Evolutionary conservation across 2,113 vertebrate species (phyloP).

Genomic region (Mohoua ochrocephala): DNA sequence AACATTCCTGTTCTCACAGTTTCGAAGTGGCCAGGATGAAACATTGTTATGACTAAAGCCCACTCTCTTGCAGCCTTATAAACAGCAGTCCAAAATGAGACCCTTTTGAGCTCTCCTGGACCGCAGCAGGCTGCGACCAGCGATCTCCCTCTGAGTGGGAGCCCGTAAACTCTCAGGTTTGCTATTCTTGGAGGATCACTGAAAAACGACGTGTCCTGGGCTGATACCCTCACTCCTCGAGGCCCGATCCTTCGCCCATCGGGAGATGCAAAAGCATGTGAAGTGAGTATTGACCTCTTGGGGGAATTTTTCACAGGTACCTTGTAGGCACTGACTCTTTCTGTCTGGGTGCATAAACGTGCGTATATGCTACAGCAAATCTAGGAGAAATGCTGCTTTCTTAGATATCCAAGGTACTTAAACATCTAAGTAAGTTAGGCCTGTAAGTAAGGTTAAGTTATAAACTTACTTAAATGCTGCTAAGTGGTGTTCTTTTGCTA

Average conservation of each 20-base stretch:
- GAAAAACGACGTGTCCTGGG: fast-evolving
- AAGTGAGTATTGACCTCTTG: background rate
- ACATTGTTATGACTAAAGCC: background rate
- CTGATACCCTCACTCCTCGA: fast-evolving
- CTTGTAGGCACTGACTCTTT: background rate
- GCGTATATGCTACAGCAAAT: background rate
- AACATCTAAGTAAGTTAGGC: background rate
- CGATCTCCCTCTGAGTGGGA: background rate
- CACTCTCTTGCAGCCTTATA: background rate
- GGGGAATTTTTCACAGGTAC: background rate
- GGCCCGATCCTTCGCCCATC: fast-evolving
- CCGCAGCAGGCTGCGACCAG: background rate
- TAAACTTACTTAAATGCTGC: background rate
- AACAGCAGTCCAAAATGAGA: background rate
- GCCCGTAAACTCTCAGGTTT: background rate
- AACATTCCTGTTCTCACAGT: background rate
- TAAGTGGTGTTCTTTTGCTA: background rate
- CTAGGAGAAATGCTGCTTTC: background rate
- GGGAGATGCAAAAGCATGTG: background rate
- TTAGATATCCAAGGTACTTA: background rate
- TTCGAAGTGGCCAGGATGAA: background rate
- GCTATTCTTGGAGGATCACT: background rate
- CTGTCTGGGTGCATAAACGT: background rate
- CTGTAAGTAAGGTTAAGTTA: background rate
- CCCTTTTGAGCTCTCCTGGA: background rate